These are phyloP conservation scores for Gobiocypris rarus DNA, from an alignment of 2,113 vertebrate genomes.

Conservation along the genomic window DNA sequence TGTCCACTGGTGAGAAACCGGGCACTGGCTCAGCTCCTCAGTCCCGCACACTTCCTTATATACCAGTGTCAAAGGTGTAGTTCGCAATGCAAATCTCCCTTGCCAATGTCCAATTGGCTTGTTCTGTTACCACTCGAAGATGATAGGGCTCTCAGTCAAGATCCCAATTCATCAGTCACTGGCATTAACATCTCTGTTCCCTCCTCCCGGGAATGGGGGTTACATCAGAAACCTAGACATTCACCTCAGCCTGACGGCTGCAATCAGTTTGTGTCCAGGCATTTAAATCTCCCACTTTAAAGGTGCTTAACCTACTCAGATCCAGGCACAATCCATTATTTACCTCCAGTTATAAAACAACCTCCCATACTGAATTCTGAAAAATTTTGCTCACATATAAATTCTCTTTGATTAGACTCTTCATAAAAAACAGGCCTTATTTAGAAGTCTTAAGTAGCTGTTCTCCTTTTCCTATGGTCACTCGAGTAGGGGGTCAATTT, in stretches of 20 bases:
- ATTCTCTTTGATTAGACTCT: constrained; percentile 5
- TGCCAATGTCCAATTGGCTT: too few relatives aligned
- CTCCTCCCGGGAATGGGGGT: too few relatives aligned
- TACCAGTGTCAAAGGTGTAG: too few relatives aligned
- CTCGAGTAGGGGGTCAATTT: neutral
- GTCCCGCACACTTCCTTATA: too few relatives aligned
- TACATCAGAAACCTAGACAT: too few relatives aligned
- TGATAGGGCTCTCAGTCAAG: too few relatives aligned
- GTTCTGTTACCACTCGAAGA: too few relatives aligned
- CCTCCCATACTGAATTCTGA: neutral
- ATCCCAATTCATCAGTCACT: too few relatives aligned
- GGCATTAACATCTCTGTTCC: neutral
- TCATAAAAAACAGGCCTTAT: neutral
- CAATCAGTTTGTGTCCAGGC: constrained; percentile 16
- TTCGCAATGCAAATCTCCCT: too few relatives aligned
- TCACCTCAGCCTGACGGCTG: neutral
- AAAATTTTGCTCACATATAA: neutral
- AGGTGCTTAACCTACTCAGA: constrained; percentile 2
- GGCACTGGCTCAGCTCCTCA: too few relatives aligned
- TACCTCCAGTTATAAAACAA: constrained; percentile 5
- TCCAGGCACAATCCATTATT: neutral
- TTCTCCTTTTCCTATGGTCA: neutral
- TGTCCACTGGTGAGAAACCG: too few relatives aligned
- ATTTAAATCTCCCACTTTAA: constrained; percentile 19
- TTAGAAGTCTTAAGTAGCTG: constrained; percentile 11